These are phyloP conservation scores for Agrotis clavis DNA, from an alignment of 2,888 invertebrate genomes.

Conservation along the genomic window DNA sequence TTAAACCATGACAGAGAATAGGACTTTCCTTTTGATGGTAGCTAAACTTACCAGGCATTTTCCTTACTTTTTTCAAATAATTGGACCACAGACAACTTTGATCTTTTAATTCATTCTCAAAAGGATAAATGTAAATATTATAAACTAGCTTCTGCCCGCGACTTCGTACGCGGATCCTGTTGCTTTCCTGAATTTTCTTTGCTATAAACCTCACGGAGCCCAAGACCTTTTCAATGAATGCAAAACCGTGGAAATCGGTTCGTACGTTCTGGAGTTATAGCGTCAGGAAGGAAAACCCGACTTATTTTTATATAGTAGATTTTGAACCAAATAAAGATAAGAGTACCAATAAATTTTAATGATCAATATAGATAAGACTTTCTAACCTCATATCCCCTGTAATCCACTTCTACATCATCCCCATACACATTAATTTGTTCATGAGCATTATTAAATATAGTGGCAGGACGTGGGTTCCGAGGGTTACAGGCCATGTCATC, in stretches of 20 bases:
- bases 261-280: too few relatives aligned
- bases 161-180: too few relatives aligned
- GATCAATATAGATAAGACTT: neutral
- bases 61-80: neutral
- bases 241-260: too few relatives aligned
- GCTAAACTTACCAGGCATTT: neutral
- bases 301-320: too few relatives aligned
- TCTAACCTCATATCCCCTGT: slow-evolving; percentile 96
- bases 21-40: neutral
- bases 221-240: too few relatives aligned
- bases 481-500: slow-evolving; percentile 99
- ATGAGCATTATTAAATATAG: slow-evolving; percentile 99
- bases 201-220: too few relatives aligned
- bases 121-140: too few relatives aligned
- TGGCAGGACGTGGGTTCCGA: slow-evolving; percentile 98
- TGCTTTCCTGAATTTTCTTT: too few relatives aligned
- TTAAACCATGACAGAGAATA: neutral
- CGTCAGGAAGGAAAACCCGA: too few relatives aligned
- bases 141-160: too few relatives aligned
- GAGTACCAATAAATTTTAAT: neutral
- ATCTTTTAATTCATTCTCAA: too few relatives aligned
- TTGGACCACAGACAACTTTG: too few relatives aligned
- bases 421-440: slow-evolving; percentile 99
- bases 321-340: neutral
- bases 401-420: slow-evolving; percentile 99